Percentiles rank a stretch among this genome's conserved stretches.
phyloP scores from a whole-genome alignment of 2,113 vertebrate species.

The Manacus vitellinus region DNA sequence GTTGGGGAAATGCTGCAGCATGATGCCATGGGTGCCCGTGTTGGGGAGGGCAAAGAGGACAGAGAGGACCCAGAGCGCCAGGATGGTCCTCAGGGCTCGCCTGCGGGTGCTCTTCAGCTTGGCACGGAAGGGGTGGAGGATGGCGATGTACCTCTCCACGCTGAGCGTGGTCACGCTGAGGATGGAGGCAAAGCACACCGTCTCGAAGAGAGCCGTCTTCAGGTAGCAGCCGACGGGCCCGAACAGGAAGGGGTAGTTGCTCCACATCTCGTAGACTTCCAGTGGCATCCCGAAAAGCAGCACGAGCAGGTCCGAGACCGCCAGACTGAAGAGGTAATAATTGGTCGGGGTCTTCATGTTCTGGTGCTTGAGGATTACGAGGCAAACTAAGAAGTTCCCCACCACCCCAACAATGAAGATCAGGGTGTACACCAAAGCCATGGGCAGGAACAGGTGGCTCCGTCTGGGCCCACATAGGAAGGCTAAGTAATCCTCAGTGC shows the following conservation, averaged over 20 bases:
- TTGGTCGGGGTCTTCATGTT: slow-evolving; percentile 93
- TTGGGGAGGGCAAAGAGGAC: slow-evolving; percentile 90
- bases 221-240: slow-evolving; percentile 89
- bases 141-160: slow-evolving; percentile 89
- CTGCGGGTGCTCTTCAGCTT: slow-evolving; percentile 86
- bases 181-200: slow-evolving; percentile 90
- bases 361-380: slow-evolving; percentile 87
- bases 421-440: slow-evolving; percentile 71
- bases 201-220: slow-evolving; percentile 92
- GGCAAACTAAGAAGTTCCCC: slow-evolving; percentile 90
- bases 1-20: slow-evolving; percentile 67
- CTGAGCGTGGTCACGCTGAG: slow-evolving; percentile 90
- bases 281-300: slow-evolving; percentile 91
- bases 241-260: slow-evolving; percentile 92
- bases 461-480: slow-evolving; percentile 73
- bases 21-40: slow-evolving; percentile 88
- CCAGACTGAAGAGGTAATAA: slow-evolving; percentile 94
- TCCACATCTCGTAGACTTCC: slow-evolving; percentile 96
- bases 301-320: slow-evolving; percentile 89
- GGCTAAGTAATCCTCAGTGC: slow-evolving; percentile 76
- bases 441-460: slow-evolving; percentile 74
- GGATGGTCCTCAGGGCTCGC: slow-evolving; percentile 85
- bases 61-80: slow-evolving; percentile 83
- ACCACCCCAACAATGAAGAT: slow-evolving; percentile 87
- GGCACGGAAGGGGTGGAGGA: slow-evolving; percentile 87